Conservation (phyloP, 2,888 invertebrate species). For the Cheiracanthium punctorium region DNA sequence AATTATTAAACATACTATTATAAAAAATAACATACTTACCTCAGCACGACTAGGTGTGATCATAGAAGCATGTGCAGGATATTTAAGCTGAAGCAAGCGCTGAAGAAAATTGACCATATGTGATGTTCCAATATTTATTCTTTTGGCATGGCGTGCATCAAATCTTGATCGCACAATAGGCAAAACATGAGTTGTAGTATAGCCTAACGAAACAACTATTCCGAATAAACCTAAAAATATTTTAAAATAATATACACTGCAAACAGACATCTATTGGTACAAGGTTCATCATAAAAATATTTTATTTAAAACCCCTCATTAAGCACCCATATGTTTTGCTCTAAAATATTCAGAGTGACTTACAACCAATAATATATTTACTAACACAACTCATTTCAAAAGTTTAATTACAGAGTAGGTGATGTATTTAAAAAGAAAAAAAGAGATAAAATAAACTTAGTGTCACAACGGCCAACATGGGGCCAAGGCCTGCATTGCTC, state of each 20-base stretch:
- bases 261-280: no score
- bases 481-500: no score
- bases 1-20: no score
- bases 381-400: no score
- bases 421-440: background rate
- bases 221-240: constrained; percentile 78
- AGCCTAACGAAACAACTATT: constrained; percentile 89
- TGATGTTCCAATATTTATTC: constrained; percentile 91
- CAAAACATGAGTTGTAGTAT: constrained; percentile 90
- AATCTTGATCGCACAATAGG: constrained; percentile 82
- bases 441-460: background rate
- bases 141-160: constrained; percentile 83
- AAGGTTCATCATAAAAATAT: no score
- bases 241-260: no score
- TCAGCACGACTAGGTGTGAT: constrained; percentile 78
- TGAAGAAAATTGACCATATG: constrained; percentile 90
- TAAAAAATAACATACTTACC: constrained; percentile 26
- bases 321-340: no score
- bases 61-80: constrained; percentile 91
- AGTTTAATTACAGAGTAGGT: no score
- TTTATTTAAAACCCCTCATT: no score
- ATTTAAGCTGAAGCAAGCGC: constrained; percentile 91
- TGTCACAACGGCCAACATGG: no score
- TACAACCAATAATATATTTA: no score
- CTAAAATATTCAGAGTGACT: no score